Evolutionary conservation across 2,797 vertebrate genomes (phyloP).

Genomic region (Cottoperca gobio): DNA sequence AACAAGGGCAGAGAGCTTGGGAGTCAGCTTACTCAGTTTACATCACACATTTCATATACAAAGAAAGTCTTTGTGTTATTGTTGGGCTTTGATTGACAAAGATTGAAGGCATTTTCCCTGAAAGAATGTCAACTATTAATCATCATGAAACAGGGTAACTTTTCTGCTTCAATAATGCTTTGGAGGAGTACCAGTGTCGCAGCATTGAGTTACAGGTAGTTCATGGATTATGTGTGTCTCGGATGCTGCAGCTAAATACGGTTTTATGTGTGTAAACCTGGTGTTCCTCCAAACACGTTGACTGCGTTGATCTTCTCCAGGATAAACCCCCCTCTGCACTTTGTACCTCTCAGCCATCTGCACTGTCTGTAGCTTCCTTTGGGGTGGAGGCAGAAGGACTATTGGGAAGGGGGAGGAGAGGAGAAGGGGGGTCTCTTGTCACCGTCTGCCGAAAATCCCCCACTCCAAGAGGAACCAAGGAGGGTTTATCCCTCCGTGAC

Average conservation of each 20-base stretch:
- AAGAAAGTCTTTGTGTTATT: slow-evolving; percentile 1
- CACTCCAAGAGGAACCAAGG: slow-evolving; percentile 42
- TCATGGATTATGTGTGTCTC: slow-evolving; percentile 25
- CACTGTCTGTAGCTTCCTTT: slow-evolving; percentile 48
- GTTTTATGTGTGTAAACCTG: slow-evolving; percentile 25
- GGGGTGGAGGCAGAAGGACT: slow-evolving; percentile 27
- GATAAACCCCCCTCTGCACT: slow-evolving; percentile 31
- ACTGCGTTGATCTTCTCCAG: slow-evolving; percentile 26
- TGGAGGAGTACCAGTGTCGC: not conserved
- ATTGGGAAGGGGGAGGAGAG: slow-evolving; percentile 3
- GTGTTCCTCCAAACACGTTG: slow-evolving; percentile 45
- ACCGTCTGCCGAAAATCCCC: slow-evolving; percentile 66
- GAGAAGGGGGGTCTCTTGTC: slow-evolving; percentile 52
- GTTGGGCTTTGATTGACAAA: slow-evolving; percentile 12
- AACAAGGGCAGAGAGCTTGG: slow-evolving; percentile 3
- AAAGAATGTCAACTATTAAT: slow-evolving; percentile 18
- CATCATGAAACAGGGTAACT: not conserved
- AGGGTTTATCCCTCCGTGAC: slow-evolving; percentile 72
- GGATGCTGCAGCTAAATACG: slow-evolving; percentile 28
- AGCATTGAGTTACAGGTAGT: slow-evolving; percentile 17
- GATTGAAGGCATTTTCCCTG: not conserved
- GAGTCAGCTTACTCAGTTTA: not conserved
- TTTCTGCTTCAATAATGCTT: slow-evolving; percentile 3
- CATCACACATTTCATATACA: not conserved
- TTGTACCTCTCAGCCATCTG: slow-evolving; percentile 63